These are phyloP conservation scores for Mustela nigripes DNA, from an alignment of 2,113 vertebrate species.

Conservation along the genomic window DNA sequence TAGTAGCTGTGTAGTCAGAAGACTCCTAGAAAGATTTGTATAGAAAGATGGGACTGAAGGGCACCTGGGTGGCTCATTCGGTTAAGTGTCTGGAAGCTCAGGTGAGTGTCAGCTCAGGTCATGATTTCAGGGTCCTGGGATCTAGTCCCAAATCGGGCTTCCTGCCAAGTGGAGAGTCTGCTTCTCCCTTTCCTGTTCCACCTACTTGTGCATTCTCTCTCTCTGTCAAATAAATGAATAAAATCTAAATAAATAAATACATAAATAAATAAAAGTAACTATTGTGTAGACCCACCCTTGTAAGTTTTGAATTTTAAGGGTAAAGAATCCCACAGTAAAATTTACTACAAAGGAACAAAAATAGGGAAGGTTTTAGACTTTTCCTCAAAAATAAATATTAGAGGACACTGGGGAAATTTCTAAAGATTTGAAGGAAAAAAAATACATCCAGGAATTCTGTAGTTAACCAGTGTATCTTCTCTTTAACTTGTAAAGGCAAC, in stretches of 20 bases:
- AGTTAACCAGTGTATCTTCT: neutral
- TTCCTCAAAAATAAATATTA: neutral
- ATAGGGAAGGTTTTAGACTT: neutral
- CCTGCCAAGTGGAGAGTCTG: too few species aligned
- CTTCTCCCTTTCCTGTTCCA: too few species aligned
- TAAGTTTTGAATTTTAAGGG: constrained; percentile 5
- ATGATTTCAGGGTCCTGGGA: too few species aligned
- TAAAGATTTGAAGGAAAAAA: neutral
- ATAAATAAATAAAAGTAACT: neutral
- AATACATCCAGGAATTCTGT: neutral
- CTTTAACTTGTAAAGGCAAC: neutral
- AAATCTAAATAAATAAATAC: neutral
- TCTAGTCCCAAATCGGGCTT: too few species aligned
- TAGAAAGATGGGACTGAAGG: neutral
- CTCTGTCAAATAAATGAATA: too few species aligned
- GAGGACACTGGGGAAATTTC: neutral
- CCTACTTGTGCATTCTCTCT: too few species aligned
- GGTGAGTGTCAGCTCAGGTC: too few species aligned
- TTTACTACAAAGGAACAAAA: constrained; percentile 17
- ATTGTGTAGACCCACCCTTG: neutral
- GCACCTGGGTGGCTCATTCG: too few species aligned
- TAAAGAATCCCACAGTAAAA: constrained; percentile 17
- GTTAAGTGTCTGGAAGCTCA: too few species aligned
- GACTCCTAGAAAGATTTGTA: neutral
- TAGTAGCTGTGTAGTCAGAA: neutral